These are phyloP conservation scores for Taphrorychus bicolor DNA, from an alignment of 2,888 invertebrate genomes.

Conservation along the genomic window DNA sequence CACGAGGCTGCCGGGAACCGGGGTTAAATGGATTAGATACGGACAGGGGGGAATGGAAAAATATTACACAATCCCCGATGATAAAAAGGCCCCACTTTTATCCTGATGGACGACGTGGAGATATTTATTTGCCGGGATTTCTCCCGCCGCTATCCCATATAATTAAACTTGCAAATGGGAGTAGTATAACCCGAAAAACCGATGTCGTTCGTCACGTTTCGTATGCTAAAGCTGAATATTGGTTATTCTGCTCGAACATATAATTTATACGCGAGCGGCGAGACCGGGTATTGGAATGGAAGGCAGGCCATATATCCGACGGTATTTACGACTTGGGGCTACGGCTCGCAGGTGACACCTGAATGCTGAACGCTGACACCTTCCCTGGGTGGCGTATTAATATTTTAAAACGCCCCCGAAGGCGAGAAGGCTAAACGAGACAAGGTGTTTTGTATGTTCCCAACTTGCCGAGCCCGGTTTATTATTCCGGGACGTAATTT, in stretches of 20 bases:
- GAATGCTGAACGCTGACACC: constrained; percentile 37
- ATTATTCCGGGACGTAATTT: neutral
- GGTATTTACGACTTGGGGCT: constrained; percentile 44
- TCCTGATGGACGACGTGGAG: constrained; percentile 33
- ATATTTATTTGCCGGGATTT: constrained; percentile 6
- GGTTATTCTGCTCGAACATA: constrained; percentile 46
- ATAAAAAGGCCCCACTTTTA: constrained; percentile 57
- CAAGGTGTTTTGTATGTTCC: too few relatives aligned
- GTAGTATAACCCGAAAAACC: constrained; percentile 1
- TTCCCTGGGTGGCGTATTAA: constrained; percentile 5
- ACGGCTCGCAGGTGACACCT: constrained; percentile 47
- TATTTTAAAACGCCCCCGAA: constrained; percentile 1
- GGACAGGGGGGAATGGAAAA: constrained; percentile 55
- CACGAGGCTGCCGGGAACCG: constrained; percentile 20
- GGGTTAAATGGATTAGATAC: constrained; percentile 56
- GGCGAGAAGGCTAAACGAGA: neutral
- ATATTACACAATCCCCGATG: constrained; percentile 56
- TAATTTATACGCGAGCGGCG: constrained; percentile 47
- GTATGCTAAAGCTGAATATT: constrained; percentile 43
- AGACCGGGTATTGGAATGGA: constrained; percentile 43
- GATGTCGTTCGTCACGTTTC: constrained; percentile 11
- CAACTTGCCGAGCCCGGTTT: neutral
- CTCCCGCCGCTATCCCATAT: neutral
- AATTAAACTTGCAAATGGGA: constrained; percentile 20
- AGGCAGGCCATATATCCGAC: constrained; percentile 43